Base-by-base conservation (phyloP, 2,797 vertebrate species). In the Bovichtus diacanthus region DNA sequence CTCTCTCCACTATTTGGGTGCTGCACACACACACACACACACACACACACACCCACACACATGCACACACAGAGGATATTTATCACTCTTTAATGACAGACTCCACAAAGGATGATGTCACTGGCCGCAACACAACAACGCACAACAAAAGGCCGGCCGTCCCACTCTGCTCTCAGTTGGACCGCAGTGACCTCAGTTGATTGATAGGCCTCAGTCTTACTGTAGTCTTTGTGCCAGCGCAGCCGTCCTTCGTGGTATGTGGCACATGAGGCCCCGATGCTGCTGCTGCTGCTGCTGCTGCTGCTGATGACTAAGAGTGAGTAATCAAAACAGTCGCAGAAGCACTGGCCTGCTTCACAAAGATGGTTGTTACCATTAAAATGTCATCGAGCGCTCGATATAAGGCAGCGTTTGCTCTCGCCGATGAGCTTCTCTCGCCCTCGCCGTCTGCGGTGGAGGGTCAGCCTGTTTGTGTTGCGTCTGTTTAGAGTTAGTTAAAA, bases 91-190 rank as follows among this genome's bases (percentile, higher is more conserved):
- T 90, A 92, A 93, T 91, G 86, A 92, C 84, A 92, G 88, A 84
- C 84, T 84, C 65, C 59, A 81, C 90, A 90, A 80, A 83, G 74
- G 70, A 19, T 93, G 90, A 93, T 88, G 86, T 94, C 92, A 93
- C 12, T 10, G 18, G 49, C 88, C 77, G 49, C 86, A 82, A 76
- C 89, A 91, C 82, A 85, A 87, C 85, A 83, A 76, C 79, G 58
- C 43, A 70, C 82, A 76, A 91, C 84, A 92, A 88, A 88, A 78
- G 81, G 46, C 43, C 65, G 27, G 51, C 80, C 63, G 18, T 25
- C 81, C 79, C 83, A 53, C 83, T 76, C 83, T 74, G 53, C 76
- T 65, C 84, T 68, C 41, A 38, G 38, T 21, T 38, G 5, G 56
- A 84, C 90, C 83, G 3, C 87, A 16, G 72, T 89, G 86, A 90